These are phyloP conservation scores for Acromyrmex echinatior DNA, from an alignment of 1,140 invertebrate species.

Conservation along the genomic window DNA sequence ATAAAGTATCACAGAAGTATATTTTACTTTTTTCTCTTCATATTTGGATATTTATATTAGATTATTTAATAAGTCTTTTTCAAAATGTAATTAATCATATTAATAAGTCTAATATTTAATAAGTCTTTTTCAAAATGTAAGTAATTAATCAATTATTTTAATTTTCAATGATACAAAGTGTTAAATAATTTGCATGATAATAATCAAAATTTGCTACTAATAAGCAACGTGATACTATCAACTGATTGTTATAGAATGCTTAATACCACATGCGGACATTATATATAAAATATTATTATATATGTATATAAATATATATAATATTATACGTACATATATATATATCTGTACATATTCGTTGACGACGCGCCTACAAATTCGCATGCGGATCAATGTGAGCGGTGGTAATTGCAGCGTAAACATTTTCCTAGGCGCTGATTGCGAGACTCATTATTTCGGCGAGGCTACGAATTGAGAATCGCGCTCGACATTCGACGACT, in stretches of 20 bases:
- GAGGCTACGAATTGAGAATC: conserved; percentile 78
- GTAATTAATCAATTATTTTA: background rate
- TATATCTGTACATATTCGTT: background rate
- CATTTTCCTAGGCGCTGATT: conserved; percentile 82
- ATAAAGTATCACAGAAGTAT: background rate
- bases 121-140: background rate
- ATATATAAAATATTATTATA: background rate
- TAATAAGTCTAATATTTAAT: no score
- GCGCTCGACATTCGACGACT: conserved; percentile 78
- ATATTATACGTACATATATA: background rate
- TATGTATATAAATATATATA: background rate
- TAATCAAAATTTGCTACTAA: background rate
- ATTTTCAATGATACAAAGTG: background rate
- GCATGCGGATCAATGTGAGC: conserved; percentile 56
- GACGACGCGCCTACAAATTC: conserved; percentile 38
- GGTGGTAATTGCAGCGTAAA: conserved; percentile 83
- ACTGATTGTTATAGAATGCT: background rate
- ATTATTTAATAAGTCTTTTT: conserved; percentile 1
- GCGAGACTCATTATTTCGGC: conserved; percentile 84
- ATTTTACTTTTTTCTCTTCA: background rate
- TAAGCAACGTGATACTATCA: background rate
- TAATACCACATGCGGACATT: background rate
- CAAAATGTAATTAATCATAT: conserved; percentile 2
- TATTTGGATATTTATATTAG: background rate
- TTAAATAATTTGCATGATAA: conserved; percentile 12